Base-by-base conservation (phyloP, 2,888 invertebrate genomes). In the Capitulum mitella region DNA sequence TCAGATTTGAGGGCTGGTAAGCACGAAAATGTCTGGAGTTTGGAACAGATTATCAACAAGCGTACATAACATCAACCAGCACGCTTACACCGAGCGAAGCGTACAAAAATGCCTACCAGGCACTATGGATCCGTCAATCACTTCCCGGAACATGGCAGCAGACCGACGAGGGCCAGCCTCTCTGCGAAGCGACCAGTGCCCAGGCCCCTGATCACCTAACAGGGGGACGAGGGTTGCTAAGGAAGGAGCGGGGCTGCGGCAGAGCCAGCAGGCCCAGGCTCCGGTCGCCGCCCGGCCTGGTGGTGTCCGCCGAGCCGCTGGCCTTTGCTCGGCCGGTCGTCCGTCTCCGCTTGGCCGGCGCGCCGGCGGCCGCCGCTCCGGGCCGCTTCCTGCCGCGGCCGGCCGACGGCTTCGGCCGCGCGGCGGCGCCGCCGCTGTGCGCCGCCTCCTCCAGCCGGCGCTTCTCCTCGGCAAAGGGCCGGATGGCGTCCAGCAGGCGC, bases 401-500 rank as follows among this genome's bases (percentile, higher is more conserved):
- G 0, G 70, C 37, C 22, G 70, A 8, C 22, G 14, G 37, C 70
- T 22, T 3, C 1, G 0, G 0, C 70, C 22, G 70, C 34, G 26
- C 34, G 3, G 1, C 19, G 32, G 19, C 70, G 37, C 70, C 37
- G 3, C 70, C 37, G 3, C 37, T 3, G 70, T 37, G n/a, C 10
- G n/a, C 61, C n/a, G 32, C 61, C 16, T n/a, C n/a, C n/a, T 54
- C 54, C 54, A 54, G 16, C 26, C 3, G 37, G 19, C 8, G 22
- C 37, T 3, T 19, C 16, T 37, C 22, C 70, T 37, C 37, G 10
- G 81, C 80, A 61, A 48, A 80, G 58, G 80, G 64, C 51, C 79
- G 79, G 22, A 81, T 82, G 32, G 80, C 77, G 1, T 81, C 81
- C 75, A 82, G 77, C n/a, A 82, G 77, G 29, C 78, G 77, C 43